Evolutionary conservation across 2,888 invertebrate species (phyloP).

Genomic region (Megaustenia siamemsis): DNA sequence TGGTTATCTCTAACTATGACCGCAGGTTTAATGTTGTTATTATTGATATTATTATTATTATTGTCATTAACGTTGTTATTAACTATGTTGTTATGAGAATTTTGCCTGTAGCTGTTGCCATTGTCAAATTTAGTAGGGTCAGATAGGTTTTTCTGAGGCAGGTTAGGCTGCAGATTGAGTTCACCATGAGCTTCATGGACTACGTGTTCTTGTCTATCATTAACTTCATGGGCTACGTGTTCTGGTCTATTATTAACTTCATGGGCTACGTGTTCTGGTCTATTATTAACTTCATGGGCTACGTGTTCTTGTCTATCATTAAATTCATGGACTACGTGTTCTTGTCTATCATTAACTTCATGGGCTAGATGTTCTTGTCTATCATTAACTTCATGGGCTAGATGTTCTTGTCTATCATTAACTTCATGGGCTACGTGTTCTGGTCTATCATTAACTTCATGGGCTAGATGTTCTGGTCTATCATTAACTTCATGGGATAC

Average conservation of each 20-base stretch:
- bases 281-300: not conserved
- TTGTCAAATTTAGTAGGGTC: not conserved
- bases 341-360: no score
- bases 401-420: no score
- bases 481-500: not conserved
- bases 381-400: no score
- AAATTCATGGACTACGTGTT: no score
- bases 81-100: not conserved
- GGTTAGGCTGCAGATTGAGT: not conserved
- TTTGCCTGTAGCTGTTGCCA: constrained; percentile 13
- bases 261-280: not conserved
- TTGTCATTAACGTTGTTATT: not conserved
- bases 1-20: not conserved
- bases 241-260: not conserved
- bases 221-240: not conserved
- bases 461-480: no score
- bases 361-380: no score
- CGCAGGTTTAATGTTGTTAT: not conserved
- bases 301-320: no score
- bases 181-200: not conserved
- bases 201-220: not conserved
- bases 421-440: not conserved
- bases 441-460: not conserved
- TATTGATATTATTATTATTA: not conserved
- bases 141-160: not conserved